phyloP scores from a whole-genome alignment of 2,888 invertebrate genomes.

The Hirtodrosophila alboralis region DNA sequence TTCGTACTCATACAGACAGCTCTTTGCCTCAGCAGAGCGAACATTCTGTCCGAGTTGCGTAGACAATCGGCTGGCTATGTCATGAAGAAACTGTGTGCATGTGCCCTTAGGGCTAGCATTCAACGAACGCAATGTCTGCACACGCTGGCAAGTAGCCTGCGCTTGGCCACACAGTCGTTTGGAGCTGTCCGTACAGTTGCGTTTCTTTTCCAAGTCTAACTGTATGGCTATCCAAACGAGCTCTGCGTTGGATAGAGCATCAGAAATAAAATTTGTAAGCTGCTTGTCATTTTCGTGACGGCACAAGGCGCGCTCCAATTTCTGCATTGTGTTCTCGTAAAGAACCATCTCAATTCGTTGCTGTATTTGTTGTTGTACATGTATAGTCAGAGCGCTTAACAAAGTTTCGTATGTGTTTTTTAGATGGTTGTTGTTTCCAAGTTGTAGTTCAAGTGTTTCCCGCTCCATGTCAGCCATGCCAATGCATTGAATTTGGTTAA shows the following conservation, averaged over 20 bases:
- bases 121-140: slow-evolving; percentile 70
- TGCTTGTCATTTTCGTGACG: slow-evolving; percentile 75
- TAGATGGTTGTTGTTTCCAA: slow-evolving; percentile 75
- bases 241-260: slow-evolving; percentile 81
- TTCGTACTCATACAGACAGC: slow-evolving; percentile 81
- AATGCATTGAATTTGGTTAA: slow-evolving; percentile 73
- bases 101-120: slow-evolving; percentile 33
- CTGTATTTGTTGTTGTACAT: slow-evolving; percentile 74
- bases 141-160: slow-evolving; percentile 65
- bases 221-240: slow-evolving; percentile 83
- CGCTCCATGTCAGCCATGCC: slow-evolving; percentile 77
- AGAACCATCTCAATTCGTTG: slow-evolving; percentile 81
- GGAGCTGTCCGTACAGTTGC: slow-evolving; percentile 76
- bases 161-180: slow-evolving; percentile 61
- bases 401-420: slow-evolving; percentile 71
- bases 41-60: slow-evolving; percentile 63
- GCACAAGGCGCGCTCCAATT: slow-evolving; percentile 75
- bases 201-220: slow-evolving; percentile 81
- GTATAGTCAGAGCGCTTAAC: slow-evolving; percentile 61
- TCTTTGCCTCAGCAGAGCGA: slow-evolving; percentile 66
- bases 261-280: slow-evolving; percentile 77
- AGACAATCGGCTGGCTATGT: slow-evolving; percentile 64
- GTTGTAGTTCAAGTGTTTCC: slow-evolving; percentile 76
- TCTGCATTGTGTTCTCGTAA: slow-evolving; percentile 82
- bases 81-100: slow-evolving; percentile 58